Evolutionary conservation across 92 coral and sea anemone genomes (phyloP).

Genomic region (Meandrina meandrites): DNA sequence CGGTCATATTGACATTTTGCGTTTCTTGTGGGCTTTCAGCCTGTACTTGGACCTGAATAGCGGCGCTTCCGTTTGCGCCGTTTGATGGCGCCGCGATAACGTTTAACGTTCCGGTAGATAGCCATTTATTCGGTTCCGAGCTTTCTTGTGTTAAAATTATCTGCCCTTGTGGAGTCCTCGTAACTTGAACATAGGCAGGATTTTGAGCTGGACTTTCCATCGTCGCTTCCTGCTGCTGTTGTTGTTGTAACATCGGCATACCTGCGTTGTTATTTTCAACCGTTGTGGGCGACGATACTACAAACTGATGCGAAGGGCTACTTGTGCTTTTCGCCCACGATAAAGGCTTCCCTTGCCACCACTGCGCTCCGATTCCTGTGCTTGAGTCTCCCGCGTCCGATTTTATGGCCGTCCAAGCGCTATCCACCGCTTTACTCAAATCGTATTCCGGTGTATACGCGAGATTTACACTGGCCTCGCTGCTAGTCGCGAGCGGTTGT

Average conservation of each 20-base stretch:
- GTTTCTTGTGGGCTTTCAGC: constrained; percentile 47
- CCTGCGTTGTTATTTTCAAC: constrained; percentile 47
- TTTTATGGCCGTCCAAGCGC: constrained; percentile 74
- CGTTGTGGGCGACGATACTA: constrained; percentile 58
- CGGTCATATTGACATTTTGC: constrained; percentile 38
- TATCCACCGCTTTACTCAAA: constrained; percentile 62
- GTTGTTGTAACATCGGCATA: constrained; percentile 63
- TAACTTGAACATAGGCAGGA: constrained; percentile 86
- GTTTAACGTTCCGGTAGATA: constrained; percentile 64
- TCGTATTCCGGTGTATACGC: constrained; percentile 32
- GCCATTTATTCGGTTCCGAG: constrained; percentile 83
- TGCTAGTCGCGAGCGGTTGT: constrained; percentile 36
- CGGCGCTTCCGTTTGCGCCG: constrained; percentile 30
- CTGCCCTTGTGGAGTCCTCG: constrained; percentile 88
- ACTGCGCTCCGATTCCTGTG: constrained; percentile 48
- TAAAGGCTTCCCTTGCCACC: constrained; percentile 88
- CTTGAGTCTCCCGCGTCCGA: constrained; percentile 61
- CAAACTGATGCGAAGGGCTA: constrained; percentile 57
- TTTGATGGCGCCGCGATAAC: constrained; percentile 63
- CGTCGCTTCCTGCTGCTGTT: constrained; percentile 57
- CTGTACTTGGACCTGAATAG: constrained; percentile 58
- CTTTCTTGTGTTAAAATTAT: constrained; percentile 82
- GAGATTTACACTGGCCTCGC: constrained; percentile 37
- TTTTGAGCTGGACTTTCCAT: constrained; percentile 49
- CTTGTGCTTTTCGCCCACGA: constrained; percentile 73